phyloP scores from a whole-genome alignment of 2,113 vertebrate genomes.

The Megaceryle maxima region DNA sequence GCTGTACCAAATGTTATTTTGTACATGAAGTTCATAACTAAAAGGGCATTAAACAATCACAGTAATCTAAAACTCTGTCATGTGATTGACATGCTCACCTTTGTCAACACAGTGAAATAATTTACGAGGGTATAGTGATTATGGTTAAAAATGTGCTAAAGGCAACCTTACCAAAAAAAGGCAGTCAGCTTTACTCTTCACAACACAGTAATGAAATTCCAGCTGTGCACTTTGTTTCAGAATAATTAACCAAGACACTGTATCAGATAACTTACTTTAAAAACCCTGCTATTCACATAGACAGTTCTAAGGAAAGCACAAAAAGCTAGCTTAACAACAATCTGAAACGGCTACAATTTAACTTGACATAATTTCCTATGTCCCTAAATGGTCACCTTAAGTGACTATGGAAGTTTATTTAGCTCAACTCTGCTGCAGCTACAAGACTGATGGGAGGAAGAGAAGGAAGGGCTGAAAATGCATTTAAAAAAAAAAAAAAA shows the following conservation, averaged over 20 bases:
- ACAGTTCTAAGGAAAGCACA: neutral
- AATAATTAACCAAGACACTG: neutral
- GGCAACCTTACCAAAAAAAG: neutral
- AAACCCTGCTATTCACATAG: neutral
- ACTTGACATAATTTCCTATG: neutral
- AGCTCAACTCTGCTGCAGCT: neutral
- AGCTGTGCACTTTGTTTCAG: neutral
- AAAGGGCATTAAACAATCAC: neutral
- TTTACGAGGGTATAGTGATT: neutral
- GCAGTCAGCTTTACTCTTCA: neutral
- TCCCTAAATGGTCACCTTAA: neutral
- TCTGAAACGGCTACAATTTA: neutral
- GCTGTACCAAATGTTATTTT: neutral
- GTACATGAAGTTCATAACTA: neutral
- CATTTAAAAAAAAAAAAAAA: neutral
- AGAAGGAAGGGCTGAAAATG: neutral
- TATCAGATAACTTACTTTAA: neutral
- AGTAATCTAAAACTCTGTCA: neutral
- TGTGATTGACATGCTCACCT: neutral
- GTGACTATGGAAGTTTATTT: neutral
- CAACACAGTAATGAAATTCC: rapidly evolving
- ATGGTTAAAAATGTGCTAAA: neutral
- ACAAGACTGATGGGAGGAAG: neutral
- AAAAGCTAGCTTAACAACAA: neutral
- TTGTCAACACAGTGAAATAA: neutral